Evolutionary conservation across 2,113 vertebrate genomes (phyloP).

Genomic region (Pyxicephalus adspersus): DNA sequence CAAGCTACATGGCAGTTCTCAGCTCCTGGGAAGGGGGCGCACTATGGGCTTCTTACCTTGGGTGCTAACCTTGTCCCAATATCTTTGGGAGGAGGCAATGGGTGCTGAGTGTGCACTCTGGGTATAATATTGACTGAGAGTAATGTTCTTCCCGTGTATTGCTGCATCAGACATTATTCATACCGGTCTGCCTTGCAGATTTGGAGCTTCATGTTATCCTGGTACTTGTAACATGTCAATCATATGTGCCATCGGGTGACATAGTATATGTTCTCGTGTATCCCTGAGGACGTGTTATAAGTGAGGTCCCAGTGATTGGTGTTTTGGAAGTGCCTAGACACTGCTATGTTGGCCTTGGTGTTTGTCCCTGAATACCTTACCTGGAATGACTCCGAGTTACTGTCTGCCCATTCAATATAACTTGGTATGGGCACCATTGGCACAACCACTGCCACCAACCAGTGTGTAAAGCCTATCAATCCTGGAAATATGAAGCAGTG

Average conservation of each 20-base stretch:
- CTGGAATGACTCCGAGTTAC: slow-evolving; percentile 16
- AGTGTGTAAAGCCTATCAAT: no score
- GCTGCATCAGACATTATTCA: neutral
- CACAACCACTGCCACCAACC: no score
- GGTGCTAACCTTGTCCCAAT: no score
- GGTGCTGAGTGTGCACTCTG: neutral
- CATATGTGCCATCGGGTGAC: neutral
- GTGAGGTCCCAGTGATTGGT: neutral
- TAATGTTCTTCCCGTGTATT: neutral
- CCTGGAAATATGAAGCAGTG: no score
- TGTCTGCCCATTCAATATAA: neutral
- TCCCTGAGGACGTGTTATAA: neutral
- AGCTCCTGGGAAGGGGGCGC: no score
- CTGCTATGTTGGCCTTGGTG: neutral
- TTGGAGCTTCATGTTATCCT: neutral
- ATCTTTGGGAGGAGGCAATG: no score
- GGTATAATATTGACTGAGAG: neutral
- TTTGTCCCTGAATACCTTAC: slow-evolving; percentile 9
- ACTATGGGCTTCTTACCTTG: no score
- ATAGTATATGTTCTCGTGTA: neutral
- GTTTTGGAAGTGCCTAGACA: neutral
- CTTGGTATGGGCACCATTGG: no score
- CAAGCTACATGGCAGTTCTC: no score
- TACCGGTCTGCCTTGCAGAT: neutral
- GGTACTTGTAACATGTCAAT: neutral